These are phyloP conservation scores for Andrena fulva DNA, from an alignment of 2,888 invertebrate species.

Conservation along the genomic window DNA sequence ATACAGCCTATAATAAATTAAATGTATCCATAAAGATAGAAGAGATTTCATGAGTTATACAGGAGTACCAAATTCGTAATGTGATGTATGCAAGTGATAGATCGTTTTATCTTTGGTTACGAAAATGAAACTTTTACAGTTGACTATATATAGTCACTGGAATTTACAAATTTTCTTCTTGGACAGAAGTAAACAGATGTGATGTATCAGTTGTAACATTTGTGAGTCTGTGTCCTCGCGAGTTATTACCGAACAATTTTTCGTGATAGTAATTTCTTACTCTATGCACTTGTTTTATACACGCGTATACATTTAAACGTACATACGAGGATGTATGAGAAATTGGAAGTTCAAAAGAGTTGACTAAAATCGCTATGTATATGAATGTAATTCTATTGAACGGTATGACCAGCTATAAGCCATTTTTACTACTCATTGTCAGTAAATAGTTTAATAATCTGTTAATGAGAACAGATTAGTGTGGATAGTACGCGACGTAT, in stretches of 20 bases:
- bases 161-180: not conserved
- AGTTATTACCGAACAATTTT: slow-evolving; percentile 9
- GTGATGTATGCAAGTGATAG: not conserved
- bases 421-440: slow-evolving; percentile 10
- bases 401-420: slow-evolving; percentile 20
- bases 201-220: not conserved
- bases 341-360: slow-evolving; percentile 17
- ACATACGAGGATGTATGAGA: not conserved
- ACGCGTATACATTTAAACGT: too few species aligned
- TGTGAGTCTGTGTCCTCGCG: not conserved
- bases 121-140: slow-evolving; percentile 25
- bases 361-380: slow-evolving; percentile 21
- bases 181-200: not conserved
- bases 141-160: not conserved
- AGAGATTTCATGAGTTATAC: slow-evolving; percentile 1
- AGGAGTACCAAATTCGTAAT: slow-evolving; percentile 8
- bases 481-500: slow-evolving; percentile 30
- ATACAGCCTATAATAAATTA: slow-evolving; percentile 35
- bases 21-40: slow-evolving; percentile 7
- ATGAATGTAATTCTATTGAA: slow-evolving; percentile 6
- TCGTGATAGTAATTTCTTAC: slow-evolving; percentile 3
- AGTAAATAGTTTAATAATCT: slow-evolving; percentile 28
- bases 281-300: not conserved
- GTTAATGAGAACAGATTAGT: slow-evolving; percentile 43
- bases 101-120: slow-evolving; percentile 24